Evolutionary conservation across 1,140 invertebrate genomes (phyloP).

Genomic region (Cyphomyrmex costatus): DNA sequence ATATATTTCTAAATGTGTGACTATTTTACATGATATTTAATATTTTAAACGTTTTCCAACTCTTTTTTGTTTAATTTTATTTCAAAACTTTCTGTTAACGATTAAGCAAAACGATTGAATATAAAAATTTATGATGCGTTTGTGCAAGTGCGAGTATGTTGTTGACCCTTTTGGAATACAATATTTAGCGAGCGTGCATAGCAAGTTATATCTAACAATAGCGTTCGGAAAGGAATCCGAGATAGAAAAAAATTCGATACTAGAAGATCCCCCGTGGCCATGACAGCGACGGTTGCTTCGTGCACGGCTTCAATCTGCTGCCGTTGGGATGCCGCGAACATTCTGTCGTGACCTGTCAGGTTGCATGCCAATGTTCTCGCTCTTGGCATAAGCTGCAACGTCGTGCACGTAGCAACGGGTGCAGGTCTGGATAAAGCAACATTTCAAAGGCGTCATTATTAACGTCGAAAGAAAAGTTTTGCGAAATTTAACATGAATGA

Average conservation of each 20-base stretch:
- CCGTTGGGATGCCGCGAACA: constrained; percentile 55
- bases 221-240: constrained; percentile 25
- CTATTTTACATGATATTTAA: neutral
- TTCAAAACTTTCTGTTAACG: no score
- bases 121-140: neutral
- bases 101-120: neutral
- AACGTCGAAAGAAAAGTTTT: neutral
- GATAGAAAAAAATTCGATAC: constrained; percentile 19
- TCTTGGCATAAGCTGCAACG: constrained; percentile 46
- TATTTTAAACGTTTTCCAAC: neutral
- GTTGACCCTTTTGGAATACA: constrained; percentile 6
- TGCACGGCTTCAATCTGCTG: constrained; percentile 61
- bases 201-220: constrained; percentile 11
- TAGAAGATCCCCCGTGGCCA: constrained; percentile 17
- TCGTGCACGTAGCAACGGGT: constrained; percentile 39
- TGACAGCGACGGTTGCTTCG: constrained; percentile 47
- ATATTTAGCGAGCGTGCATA: constrained; percentile 13
- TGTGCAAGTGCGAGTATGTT: neutral
- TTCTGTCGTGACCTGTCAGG: constrained; percentile 75
- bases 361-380: constrained; percentile 68
- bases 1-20: neutral
- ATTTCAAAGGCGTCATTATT: constrained; percentile 31
- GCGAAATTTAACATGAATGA: neutral
- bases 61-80: no score
- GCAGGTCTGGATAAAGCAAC: constrained; percentile 29